phyloP scores from a whole-genome alignment of 2,797 vertebrate genomes.

The Pseudochromis fuscus region DNA sequence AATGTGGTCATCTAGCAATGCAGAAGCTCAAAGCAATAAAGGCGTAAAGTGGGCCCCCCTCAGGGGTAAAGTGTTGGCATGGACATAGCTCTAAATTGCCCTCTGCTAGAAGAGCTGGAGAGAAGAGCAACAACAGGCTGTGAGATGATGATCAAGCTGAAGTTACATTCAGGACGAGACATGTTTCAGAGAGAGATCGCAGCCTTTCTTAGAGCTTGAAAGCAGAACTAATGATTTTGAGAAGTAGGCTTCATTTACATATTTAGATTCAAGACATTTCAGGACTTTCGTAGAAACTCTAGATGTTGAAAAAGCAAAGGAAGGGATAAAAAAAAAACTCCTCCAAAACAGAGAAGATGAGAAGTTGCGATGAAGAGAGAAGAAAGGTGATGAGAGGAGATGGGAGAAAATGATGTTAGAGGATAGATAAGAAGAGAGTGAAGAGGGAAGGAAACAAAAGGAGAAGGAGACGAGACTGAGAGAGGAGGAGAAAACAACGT shows the following conservation, averaged over 20 bases:
- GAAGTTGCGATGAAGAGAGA: neutral
- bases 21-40: conserved; percentile 27
- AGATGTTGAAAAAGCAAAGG: neutral
- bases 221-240: neutral
- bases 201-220: neutral
- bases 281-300: neutral
- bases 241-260: neutral
- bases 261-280: conserved; percentile 12
- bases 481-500: conserved; percentile 3
- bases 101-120: conserved; percentile 9
- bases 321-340: neutral
- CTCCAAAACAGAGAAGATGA: neutral
- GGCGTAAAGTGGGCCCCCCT: conserved; percentile 23
- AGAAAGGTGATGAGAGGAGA: neutral
- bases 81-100: conserved; percentile 26
- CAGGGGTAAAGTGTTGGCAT: conserved; percentile 50
- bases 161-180: neutral
- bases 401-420: neutral
- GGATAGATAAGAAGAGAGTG: neutral
- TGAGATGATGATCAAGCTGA: conserved; percentile 1
- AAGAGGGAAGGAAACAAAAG: neutral
- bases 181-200: neutral
- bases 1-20: conserved; percentile 48
- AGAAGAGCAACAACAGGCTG: neutral
- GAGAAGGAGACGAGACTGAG: neutral